Percentiles rank a stretch among this genome's conserved stretches.
Evolutionary conservation across 2,113 vertebrate genomes (phyloP).

Genomic region (Regulus satrapa): DNA sequence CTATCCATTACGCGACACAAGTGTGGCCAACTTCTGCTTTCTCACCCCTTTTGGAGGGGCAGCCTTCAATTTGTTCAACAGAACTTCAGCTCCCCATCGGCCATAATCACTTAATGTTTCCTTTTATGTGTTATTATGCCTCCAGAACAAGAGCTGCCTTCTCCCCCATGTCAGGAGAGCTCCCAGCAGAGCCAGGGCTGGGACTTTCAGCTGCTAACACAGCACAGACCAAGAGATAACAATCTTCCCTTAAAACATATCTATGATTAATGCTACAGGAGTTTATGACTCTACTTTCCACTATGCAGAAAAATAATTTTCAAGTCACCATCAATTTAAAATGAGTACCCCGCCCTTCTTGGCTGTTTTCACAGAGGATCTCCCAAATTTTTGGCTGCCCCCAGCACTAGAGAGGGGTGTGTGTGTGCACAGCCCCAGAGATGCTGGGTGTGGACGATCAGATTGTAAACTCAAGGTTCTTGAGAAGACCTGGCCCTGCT

Average conservation of each 20-base stretch:
- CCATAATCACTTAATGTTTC: background rate
- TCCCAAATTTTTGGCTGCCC: slow-evolving; percentile 37
- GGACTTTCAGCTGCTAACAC: background rate
- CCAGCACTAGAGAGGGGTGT: background rate
- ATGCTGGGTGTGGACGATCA: slow-evolving; percentile 10
- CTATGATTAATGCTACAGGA: slow-evolving; percentile 26
- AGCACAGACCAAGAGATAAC: background rate
- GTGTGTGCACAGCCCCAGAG: background rate
- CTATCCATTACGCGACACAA: background rate
- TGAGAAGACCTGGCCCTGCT: background rate
- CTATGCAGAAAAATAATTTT: slow-evolving; percentile 29
- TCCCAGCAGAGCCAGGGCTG: background rate
- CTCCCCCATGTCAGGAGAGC: background rate
- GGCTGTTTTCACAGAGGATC: slow-evolving; percentile 21
- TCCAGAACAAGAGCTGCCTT: background rate
- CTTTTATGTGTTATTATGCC: background rate
- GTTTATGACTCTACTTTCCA: slow-evolving; percentile 32
- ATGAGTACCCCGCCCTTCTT: slow-evolving; percentile 24
- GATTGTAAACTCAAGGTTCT: background rate
- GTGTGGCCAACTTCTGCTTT: accelerated
- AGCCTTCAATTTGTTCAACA: background rate
- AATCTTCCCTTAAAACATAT: background rate
- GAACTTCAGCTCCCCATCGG: background rate
- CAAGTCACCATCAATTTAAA: background rate
- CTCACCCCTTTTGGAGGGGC: background rate